Evolutionary conservation across 1,140 invertebrate species (phyloP).

Genomic region (Paracyclopina nana): DNA sequence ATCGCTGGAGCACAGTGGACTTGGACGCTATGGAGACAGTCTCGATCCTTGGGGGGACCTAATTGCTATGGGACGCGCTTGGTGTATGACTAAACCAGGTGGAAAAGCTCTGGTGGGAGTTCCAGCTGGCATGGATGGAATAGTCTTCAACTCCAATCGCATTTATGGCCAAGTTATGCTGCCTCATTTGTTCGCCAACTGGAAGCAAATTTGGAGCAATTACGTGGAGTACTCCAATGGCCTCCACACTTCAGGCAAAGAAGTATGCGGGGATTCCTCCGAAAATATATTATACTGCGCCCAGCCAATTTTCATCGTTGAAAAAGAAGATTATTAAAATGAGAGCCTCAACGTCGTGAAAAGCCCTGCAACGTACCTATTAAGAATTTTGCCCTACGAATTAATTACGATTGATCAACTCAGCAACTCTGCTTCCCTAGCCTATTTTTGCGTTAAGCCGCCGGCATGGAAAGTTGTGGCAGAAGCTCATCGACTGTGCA

Average conservation of each 20-base stretch:
- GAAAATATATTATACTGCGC: neutral
- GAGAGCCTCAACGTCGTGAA: no score
- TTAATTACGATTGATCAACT: no score
- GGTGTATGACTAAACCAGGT: slow-evolving; percentile 2
- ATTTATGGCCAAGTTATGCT: neutral
- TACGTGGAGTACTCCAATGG: no score
- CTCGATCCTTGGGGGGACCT: slow-evolving; percentile 16
- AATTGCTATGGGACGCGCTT: slow-evolving; percentile 3
- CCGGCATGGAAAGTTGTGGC: no score
- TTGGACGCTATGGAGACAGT: slow-evolving; percentile 15
- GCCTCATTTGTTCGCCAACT: slow-evolving; percentile 7
- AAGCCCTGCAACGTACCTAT: no score
- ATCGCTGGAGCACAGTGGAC: slow-evolving; percentile 5
- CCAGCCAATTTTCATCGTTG: slow-evolving; percentile 10
- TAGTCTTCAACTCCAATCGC: slow-evolving; percentile 1
- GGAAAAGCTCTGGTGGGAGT: neutral
- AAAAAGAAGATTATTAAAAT: slow-evolving; percentile 7
- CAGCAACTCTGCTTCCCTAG: no score
- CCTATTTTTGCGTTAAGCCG: no score
- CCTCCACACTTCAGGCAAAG: no score
- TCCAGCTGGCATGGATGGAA: neutral
- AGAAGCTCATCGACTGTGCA: no score
- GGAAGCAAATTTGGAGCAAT: neutral
- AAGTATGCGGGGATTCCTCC: neutral
- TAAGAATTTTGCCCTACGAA: no score